Evolutionary conservation across 2,888 invertebrate genomes (phyloP).

Genomic region (Chrysopilus asiliformis): DNA sequence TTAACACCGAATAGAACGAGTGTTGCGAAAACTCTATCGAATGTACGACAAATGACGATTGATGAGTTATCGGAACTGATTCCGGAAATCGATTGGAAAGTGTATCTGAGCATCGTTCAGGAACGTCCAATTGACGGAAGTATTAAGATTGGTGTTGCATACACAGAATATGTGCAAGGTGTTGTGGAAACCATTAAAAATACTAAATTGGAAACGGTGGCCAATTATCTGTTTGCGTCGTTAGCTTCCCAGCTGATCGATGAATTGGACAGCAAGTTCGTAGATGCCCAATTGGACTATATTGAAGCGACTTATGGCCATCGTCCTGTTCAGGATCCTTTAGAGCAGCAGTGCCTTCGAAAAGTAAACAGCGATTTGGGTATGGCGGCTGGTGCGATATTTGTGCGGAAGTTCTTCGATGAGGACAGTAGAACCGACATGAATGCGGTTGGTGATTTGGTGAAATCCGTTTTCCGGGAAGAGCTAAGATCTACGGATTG

Average conservation of each 20-base stretch:
- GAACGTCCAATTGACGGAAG: slow-evolving; percentile 44
- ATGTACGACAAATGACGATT: slow-evolving; percentile 68
- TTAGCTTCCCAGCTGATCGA: slow-evolving; percentile 72
- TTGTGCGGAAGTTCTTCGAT: slow-evolving; percentile 78
- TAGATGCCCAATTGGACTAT: slow-evolving; percentile 62
- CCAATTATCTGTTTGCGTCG: slow-evolving; percentile 75
- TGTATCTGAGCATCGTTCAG: slow-evolving; percentile 56
- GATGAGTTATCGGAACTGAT: slow-evolving; percentile 49
- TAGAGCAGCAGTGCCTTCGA: slow-evolving; percentile 72
- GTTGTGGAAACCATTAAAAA: slow-evolving; percentile 50
- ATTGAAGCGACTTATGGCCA: too few species aligned
- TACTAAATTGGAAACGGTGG: slow-evolving; percentile 48
- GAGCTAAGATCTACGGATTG: slow-evolving; percentile 65
- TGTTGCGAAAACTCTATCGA: slow-evolving; percentile 66
- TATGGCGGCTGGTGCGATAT: slow-evolving; percentile 86
- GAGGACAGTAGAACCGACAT: slow-evolving; percentile 80
- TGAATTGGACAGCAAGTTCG: slow-evolving; percentile 75
- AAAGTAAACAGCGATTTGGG: slow-evolving; percentile 53
- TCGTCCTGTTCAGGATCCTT: slow-evolving; percentile 63
- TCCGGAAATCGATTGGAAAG: slow-evolving; percentile 59
- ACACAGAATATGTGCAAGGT: slow-evolving; percentile 54
- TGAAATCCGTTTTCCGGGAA: slow-evolving; percentile 71
- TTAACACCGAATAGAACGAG: slow-evolving; percentile 69
- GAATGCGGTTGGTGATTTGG: slow-evolving; percentile 71
- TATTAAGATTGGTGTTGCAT: slow-evolving; percentile 62